phyloP scores from a whole-genome alignment of 2,888 invertebrate species.

The Idaea straminata region DNA sequence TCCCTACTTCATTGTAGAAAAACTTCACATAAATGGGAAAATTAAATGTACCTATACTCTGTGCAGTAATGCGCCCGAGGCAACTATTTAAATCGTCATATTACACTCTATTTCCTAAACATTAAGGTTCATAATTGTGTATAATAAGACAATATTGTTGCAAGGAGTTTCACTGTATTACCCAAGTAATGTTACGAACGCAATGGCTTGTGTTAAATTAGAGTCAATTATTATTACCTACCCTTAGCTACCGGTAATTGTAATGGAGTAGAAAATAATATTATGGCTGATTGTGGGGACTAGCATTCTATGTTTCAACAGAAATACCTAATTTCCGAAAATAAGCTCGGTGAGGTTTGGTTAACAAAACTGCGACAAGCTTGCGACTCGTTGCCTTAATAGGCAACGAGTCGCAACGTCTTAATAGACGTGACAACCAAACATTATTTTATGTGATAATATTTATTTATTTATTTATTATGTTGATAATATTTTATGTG shows the following conservation, averaged over 20 bases:
- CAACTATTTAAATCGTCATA: conserved; percentile 25
- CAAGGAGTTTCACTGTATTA: conserved; percentile 15
- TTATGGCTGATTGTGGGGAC: background rate
- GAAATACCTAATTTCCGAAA: background rate
- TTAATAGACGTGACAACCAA: no score
- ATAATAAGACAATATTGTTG: conserved; percentile 15
- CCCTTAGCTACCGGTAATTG: background rate
- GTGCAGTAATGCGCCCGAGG: conserved; percentile 29
- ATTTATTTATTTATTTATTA: no score
- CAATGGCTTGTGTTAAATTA: conserved; percentile 17
- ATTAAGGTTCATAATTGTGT: conserved; percentile 12
- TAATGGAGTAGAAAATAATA: conserved; percentile 5
- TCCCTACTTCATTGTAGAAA: conserved; percentile 33
- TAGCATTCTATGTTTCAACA: conserved; percentile 5
- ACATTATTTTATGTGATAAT: no score
- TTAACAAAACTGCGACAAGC: no score
- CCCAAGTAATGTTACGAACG: conserved; percentile 11
- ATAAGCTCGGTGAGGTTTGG: background rate
- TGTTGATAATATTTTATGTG: no score
- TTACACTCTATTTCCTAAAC: conserved; percentile 11
- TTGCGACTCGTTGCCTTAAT: no score
- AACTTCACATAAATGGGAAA: conserved; percentile 47
- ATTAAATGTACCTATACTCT: conserved; percentile 43
- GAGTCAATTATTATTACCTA: conserved; percentile 5
- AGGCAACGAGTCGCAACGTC: no score